Percentiles rank a stretch among this genome's conserved stretches.
phyloP scores from a whole-genome alignment of 2,888 invertebrate genomes.

The Sesia bembeciformis region DNA sequence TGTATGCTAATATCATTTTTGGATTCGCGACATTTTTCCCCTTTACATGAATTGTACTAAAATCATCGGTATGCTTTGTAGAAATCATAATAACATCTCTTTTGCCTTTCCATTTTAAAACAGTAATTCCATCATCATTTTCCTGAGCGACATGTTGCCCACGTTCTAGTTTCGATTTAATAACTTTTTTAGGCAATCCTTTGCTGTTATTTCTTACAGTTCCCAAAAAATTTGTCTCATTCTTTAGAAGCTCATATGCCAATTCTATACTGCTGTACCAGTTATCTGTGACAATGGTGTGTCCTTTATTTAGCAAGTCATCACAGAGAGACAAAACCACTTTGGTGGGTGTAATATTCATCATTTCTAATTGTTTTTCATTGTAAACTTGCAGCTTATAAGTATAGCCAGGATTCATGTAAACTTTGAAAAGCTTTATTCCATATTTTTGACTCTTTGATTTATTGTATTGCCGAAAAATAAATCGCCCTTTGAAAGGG shows the following conservation, averaged over 20 bases:
- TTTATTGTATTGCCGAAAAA: slow-evolving; percentile 14
- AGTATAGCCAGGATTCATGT: slow-evolving; percentile 21
- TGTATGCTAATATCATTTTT: too few relatives aligned
- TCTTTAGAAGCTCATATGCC: slow-evolving; percentile 14
- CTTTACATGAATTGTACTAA: too few relatives aligned
- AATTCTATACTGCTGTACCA: slow-evolving; percentile 25
- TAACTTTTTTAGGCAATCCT: slow-evolving; percentile 15
- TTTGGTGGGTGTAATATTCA: slow-evolving; percentile 17
- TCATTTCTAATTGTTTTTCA: slow-evolving; percentile 17
- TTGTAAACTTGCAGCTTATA: slow-evolving; percentile 16
- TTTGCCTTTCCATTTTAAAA: slow-evolving; percentile 16
- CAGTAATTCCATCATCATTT: slow-evolving; percentile 13
- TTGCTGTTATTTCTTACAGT: slow-evolving; percentile 15
- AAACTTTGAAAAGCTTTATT: slow-evolving; percentile 23
- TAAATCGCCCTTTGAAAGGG: slow-evolving; percentile 12
- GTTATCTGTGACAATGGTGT: slow-evolving; percentile 17
- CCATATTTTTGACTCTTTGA: slow-evolving; percentile 10
- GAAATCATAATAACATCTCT: slow-evolving; percentile 15
- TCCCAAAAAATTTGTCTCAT: slow-evolving; percentile 19
- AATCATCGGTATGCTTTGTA: slow-evolving; percentile 17
- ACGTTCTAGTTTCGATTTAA: slow-evolving; percentile 13
- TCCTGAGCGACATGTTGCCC: slow-evolving; percentile 13
- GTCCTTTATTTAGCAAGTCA: slow-evolving; percentile 20
- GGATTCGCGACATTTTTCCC: not conserved
- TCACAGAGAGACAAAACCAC: slow-evolving; percentile 21